Percentiles rank a stretch among this genome's conserved stretches.
These are phyloP conservation scores for Carettochelys insculpta DNA, from an alignment of 2,113 vertebrate genomes.

Conservation along the genomic window DNA sequence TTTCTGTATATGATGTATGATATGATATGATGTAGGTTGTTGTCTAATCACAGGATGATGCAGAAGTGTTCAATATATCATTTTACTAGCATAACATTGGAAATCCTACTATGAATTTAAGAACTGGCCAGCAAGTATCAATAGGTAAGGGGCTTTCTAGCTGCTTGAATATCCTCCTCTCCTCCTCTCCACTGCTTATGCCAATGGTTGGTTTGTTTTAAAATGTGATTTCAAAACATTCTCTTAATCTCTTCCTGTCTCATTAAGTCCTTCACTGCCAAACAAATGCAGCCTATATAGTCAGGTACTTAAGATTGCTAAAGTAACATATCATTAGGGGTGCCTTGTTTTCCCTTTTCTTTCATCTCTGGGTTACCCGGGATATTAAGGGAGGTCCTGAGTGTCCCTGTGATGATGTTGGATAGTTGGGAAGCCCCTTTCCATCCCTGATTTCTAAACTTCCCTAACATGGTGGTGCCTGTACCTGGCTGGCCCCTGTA, in stretches of 20 bases:
- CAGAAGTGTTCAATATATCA: neutral
- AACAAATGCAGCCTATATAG: neutral
- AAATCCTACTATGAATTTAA: neutral
- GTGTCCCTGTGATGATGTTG: no score
- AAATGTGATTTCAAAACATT: neutral
- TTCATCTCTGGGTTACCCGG: no score
- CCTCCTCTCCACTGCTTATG: neutral
- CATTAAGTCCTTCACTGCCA: neutral
- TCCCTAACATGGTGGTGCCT: no score
- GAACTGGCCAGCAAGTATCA: neutral
- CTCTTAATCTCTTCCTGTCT: slow-evolving; percentile 3
- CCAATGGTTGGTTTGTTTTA: no score
- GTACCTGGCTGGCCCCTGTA: no score
- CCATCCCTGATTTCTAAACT: no score
- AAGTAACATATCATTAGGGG: neutral
- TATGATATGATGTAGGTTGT: neutral
- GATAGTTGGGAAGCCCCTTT: no score
- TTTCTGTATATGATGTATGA: no score
- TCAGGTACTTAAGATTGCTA: neutral
- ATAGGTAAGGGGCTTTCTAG: neutral
- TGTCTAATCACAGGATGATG: neutral
- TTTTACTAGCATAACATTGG: neutral
- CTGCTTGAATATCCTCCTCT: neutral
- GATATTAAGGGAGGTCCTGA: no score
- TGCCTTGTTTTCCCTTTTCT: no score